phyloP scores from a whole-genome alignment of 1,140 invertebrate genomes.

The Cotesia vestalis region DNA sequence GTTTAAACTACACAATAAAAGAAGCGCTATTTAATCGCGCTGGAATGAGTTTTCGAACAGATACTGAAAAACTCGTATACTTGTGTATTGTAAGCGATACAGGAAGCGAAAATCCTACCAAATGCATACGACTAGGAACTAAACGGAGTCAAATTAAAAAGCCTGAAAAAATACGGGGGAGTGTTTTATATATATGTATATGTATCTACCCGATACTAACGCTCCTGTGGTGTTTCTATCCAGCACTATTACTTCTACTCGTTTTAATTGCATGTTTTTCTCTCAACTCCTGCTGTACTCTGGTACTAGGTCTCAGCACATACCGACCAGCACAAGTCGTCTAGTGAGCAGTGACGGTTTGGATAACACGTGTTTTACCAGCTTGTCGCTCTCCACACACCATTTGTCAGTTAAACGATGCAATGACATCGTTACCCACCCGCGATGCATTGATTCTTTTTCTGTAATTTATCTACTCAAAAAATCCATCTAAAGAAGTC shows the following conservation, averaged over 20 bases:
- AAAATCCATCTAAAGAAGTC: no score
- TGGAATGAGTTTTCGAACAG: background rate
- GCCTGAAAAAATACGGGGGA: background rate
- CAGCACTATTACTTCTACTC: no score
- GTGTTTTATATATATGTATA: background rate
- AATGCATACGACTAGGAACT: background rate
- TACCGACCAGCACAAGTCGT: constrained; percentile 21
- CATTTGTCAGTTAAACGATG: constrained; percentile 52
- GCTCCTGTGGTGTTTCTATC: no score
- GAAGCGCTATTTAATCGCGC: background rate
- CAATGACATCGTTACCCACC: constrained; percentile 22
- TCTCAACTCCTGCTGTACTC: background rate
- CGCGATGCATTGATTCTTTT: constrained; percentile 31
- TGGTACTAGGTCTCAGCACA: background rate
- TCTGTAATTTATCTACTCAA: background rate
- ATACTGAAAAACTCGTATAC: background rate
- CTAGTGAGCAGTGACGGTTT: constrained; percentile 35
- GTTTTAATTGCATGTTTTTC: constrained; percentile 16
- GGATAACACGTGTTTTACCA: constrained; percentile 52
- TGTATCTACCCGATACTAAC: background rate
- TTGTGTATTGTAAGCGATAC: constrained; percentile 16
- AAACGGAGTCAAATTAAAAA: constrained; percentile 13
- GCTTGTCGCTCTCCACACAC: constrained; percentile 28
- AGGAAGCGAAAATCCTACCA: constrained; percentile 29
- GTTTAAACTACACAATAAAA: no score